phyloP scores from a whole-genome alignment of 2,113 vertebrate genomes.

The Empidonax traillii region DNA sequence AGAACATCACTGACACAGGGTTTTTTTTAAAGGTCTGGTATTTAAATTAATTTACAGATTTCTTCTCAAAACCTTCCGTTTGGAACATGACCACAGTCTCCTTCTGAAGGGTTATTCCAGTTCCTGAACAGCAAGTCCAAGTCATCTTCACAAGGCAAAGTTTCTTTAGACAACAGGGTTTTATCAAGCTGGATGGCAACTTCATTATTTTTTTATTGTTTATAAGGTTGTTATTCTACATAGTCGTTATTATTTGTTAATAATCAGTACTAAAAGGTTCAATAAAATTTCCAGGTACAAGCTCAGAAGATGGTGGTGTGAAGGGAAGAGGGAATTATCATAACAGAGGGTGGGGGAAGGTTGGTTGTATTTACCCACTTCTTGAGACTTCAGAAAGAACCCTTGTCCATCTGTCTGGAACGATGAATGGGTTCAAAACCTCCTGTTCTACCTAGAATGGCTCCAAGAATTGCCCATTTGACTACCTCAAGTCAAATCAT shows the following conservation, averaged over 20 bases:
- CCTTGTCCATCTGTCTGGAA: not conserved
- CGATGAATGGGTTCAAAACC: not conserved
- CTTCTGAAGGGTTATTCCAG: not conserved
- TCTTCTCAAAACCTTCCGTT: not conserved
- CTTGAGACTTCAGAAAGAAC: not conserved
- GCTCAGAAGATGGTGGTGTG: rapidly evolving
- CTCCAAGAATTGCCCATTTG: not conserved
- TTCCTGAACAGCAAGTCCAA: not conserved
- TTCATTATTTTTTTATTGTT: not conserved
- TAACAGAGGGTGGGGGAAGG: not conserved
- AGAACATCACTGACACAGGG: not conserved
- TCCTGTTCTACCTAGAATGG: not conserved
- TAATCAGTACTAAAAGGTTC: not conserved
- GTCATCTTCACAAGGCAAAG: not conserved
- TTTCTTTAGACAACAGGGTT: not conserved
- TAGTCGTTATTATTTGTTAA: not conserved
- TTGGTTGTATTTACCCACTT: not conserved
- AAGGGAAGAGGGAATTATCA: rapidly evolving
- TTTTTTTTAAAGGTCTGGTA: not conserved
- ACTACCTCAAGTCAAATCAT: not conserved
- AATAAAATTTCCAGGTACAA: not conserved
- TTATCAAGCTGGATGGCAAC: not conserved
- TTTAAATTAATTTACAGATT: not conserved
- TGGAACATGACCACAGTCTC: not conserved
- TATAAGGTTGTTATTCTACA: not conserved